Conservation (phyloP, 2,888 invertebrate species). For the Patella caerulea region DNA sequence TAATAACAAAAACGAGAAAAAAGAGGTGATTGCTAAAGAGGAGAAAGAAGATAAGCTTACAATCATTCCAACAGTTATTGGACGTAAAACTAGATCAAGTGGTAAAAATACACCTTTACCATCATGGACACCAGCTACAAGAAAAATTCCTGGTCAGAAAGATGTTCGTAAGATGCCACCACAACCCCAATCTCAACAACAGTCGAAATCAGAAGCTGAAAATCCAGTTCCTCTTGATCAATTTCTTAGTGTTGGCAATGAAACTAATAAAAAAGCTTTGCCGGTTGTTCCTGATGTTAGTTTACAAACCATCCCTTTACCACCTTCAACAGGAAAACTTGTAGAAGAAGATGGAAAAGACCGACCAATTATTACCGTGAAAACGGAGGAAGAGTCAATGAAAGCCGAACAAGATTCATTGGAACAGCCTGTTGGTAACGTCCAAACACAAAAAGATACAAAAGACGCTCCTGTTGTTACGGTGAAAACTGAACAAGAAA, state of each 20-base stretch:
- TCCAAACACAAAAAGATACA: not conserved
- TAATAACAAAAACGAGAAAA: not conserved
- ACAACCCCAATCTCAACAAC: not conserved
- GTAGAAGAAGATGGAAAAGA: not conserved
- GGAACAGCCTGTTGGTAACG: not conserved
- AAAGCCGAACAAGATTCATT: not conserved
- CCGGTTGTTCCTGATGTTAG: constrained; percentile 15
- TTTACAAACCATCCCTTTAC: not conserved
- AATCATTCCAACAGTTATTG: constrained; percentile 36
- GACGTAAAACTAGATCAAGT: constrained; percentile 33
- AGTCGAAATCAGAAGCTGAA: constrained; percentile 32
- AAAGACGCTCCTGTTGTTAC: constrained; percentile 1
- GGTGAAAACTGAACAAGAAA: constrained; percentile 13
- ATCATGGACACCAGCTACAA: constrained; percentile 30
- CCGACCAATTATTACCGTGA: not conserved
- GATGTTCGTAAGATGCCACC: not conserved
- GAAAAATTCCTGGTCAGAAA: constrained; percentile 13
- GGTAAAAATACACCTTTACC: constrained; percentile 20
- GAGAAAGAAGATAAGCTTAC: constrained; percentile 23
- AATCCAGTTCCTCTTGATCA: constrained; percentile 41
- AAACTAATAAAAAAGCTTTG: constrained; percentile 8
- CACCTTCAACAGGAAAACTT: not conserved
- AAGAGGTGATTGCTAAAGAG: not conserved
- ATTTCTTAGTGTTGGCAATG: constrained; percentile 41
- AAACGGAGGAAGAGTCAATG: not conserved